Conservation (phyloP, 2,113 vertebrate species). For the Nerophis lumbriciformis region DNA sequence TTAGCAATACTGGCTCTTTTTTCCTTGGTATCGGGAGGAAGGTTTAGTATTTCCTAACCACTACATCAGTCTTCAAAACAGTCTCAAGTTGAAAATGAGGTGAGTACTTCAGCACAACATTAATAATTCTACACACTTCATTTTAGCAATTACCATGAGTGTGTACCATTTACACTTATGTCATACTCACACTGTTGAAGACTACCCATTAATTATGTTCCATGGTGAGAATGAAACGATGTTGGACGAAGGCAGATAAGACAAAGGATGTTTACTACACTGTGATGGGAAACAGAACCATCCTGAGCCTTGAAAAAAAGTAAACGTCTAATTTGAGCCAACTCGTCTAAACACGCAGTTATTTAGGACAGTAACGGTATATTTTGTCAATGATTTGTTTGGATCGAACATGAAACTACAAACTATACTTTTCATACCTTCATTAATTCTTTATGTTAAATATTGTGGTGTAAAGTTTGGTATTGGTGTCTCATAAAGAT, state of each 20-base stretch:
- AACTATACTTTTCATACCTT: background rate
- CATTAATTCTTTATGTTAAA: background rate
- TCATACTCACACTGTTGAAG: constrained; percentile 1
- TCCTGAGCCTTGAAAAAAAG: constrained; percentile 37
- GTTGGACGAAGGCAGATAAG: constrained; percentile 57
- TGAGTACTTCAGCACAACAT: no score
- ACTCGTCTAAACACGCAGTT: constrained; percentile 39
- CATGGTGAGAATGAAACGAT: constrained; percentile 53
- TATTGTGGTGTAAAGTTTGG: background rate
- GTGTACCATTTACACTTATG: no score
- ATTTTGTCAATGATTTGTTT: constrained; percentile 7
- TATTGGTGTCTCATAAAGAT: background rate
- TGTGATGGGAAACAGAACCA: constrained; percentile 62
- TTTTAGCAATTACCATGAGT: no score
- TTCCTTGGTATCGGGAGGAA: no score
- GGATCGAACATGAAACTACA: background rate
- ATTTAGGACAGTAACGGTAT: background rate
- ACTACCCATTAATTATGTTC: constrained; percentile 46
- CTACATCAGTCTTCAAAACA: no score
- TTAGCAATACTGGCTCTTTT: no score
- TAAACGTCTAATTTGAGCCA: constrained; percentile 39
- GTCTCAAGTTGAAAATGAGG: no score
- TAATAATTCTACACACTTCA: no score
- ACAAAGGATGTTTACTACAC: constrained; percentile 72
- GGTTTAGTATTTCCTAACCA: no score